Evolutionary conservation across 2,113 vertebrate genomes (phyloP), one percentile per base, ranked within the genome.

Genomic region (Triplophysa tibetana): DNA sequence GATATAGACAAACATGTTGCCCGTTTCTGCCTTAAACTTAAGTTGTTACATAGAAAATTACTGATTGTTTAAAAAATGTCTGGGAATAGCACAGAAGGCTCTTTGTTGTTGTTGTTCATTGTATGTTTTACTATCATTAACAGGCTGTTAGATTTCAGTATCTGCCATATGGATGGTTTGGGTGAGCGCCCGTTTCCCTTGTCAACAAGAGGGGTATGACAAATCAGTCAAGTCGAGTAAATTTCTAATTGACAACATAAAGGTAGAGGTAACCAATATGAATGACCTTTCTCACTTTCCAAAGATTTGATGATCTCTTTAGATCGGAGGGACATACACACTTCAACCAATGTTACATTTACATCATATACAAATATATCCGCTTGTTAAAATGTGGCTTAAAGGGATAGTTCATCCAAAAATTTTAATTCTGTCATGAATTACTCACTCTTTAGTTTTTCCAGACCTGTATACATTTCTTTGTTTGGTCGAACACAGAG

Each of bases 151-250:
- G 54, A 60, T 14, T 0, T 19, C 54, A 21, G 29, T 72, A 41
- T 43, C 54, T 60, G 33, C 70, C 54, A 61, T 60, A 61, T 74
- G 70, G 70, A 43, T 13, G 1, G n/a, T 74, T 43, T 74, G 70
- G 70, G 33, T 60, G n/a, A 43, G 29, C 10, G 70, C 70, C 54
- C 69, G 26, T 13, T 21, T 58, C 10, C 69, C 67, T 17, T 33
- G 2, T 60, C 54, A 29, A 74, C 70, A 60, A 73, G 70, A 73
- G 70, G 52, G 29, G 26, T 73, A 29, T 54, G 41, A 41, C 54
- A 61, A 24, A 61, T 60, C 70, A 1, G 33, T 61, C 12, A 43
- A 74, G 29, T 74, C n/a, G 21, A 41, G 26, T 58, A 21, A 38
- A 70, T n/a, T 70, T 10, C 69, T 72, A 21, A 38, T 72, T 56